Conservation (phyloP, 2,888 invertebrate species). For the Drosophila kanekoi region DNA sequence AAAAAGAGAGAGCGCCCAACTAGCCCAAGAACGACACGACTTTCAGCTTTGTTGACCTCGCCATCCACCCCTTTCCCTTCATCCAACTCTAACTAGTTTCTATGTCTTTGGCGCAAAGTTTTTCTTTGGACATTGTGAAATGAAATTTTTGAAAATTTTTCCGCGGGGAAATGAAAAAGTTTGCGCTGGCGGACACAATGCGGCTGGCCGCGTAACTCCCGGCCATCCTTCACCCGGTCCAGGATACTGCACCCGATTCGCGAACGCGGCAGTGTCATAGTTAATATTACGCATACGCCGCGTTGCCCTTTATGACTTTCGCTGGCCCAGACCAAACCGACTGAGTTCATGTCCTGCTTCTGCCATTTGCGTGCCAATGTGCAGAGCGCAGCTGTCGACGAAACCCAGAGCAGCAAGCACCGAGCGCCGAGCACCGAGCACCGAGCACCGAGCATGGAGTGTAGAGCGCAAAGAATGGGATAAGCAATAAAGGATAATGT, state of each 20-base stretch:
- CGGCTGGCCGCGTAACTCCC: conserved; percentile 56
- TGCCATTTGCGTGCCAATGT: conserved; percentile 71
- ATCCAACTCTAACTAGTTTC: conserved; percentile 75
- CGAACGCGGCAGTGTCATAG: conserved; percentile 59
- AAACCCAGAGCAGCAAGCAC: conserved; percentile 23
- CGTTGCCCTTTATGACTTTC: conserved; percentile 77
- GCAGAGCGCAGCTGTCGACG: conserved; percentile 62
- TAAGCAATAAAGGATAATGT: conserved; percentile 83
- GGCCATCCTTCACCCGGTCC: neutral
- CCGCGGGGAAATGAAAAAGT: conserved; percentile 82
- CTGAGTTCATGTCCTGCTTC: conserved; percentile 14
- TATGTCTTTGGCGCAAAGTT: conserved; percentile 78
- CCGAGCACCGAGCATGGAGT: conserved; percentile 20
- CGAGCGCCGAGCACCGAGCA: conserved; percentile 19
- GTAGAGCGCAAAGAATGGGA: conserved; percentile 69
- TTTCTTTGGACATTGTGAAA: conserved; percentile 76
- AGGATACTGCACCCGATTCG: conserved; percentile 35
- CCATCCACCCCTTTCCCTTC: conserved; percentile 8
- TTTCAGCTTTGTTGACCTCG: conserved; percentile 70
- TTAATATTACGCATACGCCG: conserved; percentile 76
- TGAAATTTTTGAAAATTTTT: conserved; percentile 81
- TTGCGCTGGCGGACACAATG: conserved; percentile 77
- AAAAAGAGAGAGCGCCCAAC: conserved; percentile 22
- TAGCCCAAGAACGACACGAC: conserved; percentile 68
- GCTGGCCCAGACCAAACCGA: conserved; percentile 38